Conservation (phyloP, 1,140 invertebrate species). For the Bradynema listronoti region DNA sequence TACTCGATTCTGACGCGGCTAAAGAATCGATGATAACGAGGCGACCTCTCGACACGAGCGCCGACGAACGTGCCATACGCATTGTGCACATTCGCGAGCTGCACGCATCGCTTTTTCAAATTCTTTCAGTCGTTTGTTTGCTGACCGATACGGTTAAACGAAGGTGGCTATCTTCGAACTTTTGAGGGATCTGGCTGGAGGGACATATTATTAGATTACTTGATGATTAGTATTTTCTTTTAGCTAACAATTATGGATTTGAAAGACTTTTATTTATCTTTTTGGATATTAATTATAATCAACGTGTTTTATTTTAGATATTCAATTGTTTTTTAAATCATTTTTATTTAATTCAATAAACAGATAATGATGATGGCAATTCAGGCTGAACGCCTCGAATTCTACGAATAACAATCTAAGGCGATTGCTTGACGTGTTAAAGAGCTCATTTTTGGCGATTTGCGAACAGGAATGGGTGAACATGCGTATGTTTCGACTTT, state of each 20-base stretch:
- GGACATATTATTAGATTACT: too few relatives aligned
- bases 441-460: conserved; percentile 31
- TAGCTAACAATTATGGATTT: too few relatives aligned
- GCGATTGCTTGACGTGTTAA: not conserved
- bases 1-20: too few relatives aligned
- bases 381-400: too few relatives aligned
- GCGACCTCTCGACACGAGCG: too few relatives aligned
- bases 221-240: not conserved
- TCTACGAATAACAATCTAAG: conserved; percentile 10
- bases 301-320: too few relatives aligned
- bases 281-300: too few relatives aligned
- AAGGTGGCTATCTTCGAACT: conserved; percentile 2
- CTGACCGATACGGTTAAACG: conserved; percentile 35
- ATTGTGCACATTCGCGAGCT: conserved; percentile 43
- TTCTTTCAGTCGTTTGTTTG: conserved; percentile 32
- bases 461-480: conserved; percentile 49
- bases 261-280: too few relatives aligned
- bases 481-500: conserved; percentile 37
- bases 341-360: too few relatives aligned
- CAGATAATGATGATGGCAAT: too few relatives aligned
- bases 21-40: too few relatives aligned
- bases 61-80: conserved; percentile 30
- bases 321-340: too few relatives aligned
- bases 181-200: not conserved
- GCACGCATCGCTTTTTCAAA: conserved; percentile 35